Base-by-base conservation (phyloP, 2,797 vertebrate species). In the Periophthalmus magnuspinnatus region DNA sequence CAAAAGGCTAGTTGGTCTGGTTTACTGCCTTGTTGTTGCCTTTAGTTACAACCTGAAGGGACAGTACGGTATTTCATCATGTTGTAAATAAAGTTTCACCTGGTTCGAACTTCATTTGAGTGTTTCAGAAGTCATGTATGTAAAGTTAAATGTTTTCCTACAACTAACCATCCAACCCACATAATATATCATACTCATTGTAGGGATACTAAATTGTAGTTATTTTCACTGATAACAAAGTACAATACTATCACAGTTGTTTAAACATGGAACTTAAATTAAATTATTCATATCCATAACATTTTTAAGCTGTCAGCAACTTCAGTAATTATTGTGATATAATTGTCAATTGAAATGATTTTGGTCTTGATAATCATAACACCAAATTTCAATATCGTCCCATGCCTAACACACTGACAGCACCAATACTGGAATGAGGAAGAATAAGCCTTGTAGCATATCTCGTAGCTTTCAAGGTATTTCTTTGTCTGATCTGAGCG, bases 1-100 rank as follows among this genome's bases (percentile, higher is more conserved):
- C 65, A 73, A 72, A 56, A 73, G 72, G 74, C 73, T 72, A 67
- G 80, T 77, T 73, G 47, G 72, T 81, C 65, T 72, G 67, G 76
- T 68, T 67, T 67, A 78, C 36, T 2, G 34, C 74, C 81, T 75
- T 86, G 81, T 81, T 72, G 68, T 67, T 61, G 71, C 55, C 52
- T 65, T 77, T 72, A 70, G 67, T 80, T 56, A 71, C 52, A 60
- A 81, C 69, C 65, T 63, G 73, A 65, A 54, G 52, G 71, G 68
- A 67, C 34, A 72, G 63, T 65, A 67, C 32, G 72, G 63, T 65
- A 68, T 84, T 80, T 81, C 56, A 75, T 80, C 79, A 88, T 83
- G 81, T 86, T 89, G 86, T 90, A 88, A 89, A 91, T 91, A 92
- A 92, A 90, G 75, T 80, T 69, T 58, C 80, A 87, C 82, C 81